Evolutionary conservation across 2,113 vertebrate species (phyloP), one percentile per base, ranked within the genome.

Genomic region (Jaculus jaculus): DNA sequence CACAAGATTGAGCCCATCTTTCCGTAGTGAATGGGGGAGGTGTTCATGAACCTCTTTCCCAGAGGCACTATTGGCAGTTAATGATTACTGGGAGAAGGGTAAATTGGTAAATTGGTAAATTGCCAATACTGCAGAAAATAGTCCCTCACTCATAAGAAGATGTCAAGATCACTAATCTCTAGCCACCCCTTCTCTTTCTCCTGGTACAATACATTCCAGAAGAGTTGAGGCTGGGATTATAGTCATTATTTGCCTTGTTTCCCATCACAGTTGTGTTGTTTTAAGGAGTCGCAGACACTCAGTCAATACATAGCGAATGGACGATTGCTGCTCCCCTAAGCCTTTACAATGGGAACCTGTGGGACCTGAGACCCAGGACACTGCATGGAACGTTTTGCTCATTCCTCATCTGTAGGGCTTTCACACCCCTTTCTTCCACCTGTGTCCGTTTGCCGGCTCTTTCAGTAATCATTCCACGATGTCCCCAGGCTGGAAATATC

Each of bases 211-310:
- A 30, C 18, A 2, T 6, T 47, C 32, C 32, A 54, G 79, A 21
- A n/a, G 5, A 63, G 39, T 68, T 84, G 42, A 69, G 11, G 5
- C 47, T 65, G 26, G 24, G 23, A 9, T 78, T 73, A 8, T 69
- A 26, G 63, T 84, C 51, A 85, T 32, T 92, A 32, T 68, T 93
- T 90, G 24, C 13, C 58, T 90, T 92, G 28, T 87, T 94, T 92
- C 61, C 65, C 47, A 13, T 85, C 39, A 74, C 28, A 42, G 69
- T 54, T 60, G 8, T 8, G 71, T 75, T 42, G 89, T 47, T n/a
- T 63, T 65, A 28, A 30, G 0, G 60, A 69, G 87, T 71, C 80
- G 78, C 47, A 61, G n/a, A 65, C 72, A 30, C 8, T 58, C 47
- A 87, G 5, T 47, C 42, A 73, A n/a, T 18, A 7, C 20, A 42